These are phyloP conservation scores for human DNA, from an alignment of 2,113 vertebrate species.

Conservation along the genomic window GRCh38 chr17:67631001-67631500, in stretches of 20 bases:
- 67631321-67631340: not conserved
- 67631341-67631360: no score
- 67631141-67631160: not conserved
- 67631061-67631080: not conserved
- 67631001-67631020: not conserved
- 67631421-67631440: no score
- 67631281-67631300: slow-evolving; percentile 3
- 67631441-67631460: no score
- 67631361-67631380: no score
- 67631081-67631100: not conserved
- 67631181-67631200: not conserved
- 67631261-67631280: not conserved
- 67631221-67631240: not conserved
- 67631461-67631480: no score
- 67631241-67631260: not conserved
- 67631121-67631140: not conserved
- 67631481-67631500: no score
- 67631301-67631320: not conserved
- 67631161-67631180: not conserved
- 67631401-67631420: no score
- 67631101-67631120: not conserved
- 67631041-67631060: no score
- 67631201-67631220: not conserved
- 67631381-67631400: no score
- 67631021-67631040: not conserved